A percentile compares a stretch with the other conserved stretches of the same genome.
phyloP scores from a whole-genome alignment of 2,888 invertebrate species.

The Adela reaumurella region DNA sequence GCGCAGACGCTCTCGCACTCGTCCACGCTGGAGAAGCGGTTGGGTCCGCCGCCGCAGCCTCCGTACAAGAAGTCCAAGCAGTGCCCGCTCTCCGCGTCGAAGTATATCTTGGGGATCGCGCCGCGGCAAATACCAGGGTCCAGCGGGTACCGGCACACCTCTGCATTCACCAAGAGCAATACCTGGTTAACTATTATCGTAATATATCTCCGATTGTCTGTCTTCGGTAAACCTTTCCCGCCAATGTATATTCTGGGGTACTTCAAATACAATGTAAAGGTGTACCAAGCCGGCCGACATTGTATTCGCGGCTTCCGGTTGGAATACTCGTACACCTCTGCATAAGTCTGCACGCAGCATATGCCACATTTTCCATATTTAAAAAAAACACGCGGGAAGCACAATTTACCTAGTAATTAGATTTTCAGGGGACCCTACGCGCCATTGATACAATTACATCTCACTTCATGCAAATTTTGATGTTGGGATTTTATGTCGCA shows the following conservation, averaged over 20 bases:
- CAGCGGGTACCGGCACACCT: constrained; percentile 65
- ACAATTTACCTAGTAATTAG: too few relatives aligned
- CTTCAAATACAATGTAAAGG: not conserved
- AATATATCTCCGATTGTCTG: not conserved
- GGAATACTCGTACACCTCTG: too few relatives aligned
- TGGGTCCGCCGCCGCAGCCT: constrained; percentile 82
- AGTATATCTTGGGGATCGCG: constrained; percentile 66
- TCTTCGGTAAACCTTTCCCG: too few relatives aligned
- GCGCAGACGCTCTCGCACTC: constrained; percentile 73
- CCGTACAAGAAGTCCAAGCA: constrained; percentile 75
- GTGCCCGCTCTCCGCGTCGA: constrained; percentile 52
- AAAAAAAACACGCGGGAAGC: too few relatives aligned
- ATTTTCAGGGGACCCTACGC: too few relatives aligned
- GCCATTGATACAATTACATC: too few relatives aligned
- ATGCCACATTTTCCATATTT: too few relatives aligned
- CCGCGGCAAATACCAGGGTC: constrained; percentile 71
- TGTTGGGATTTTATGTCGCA: too few relatives aligned
- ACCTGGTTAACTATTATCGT: not conserved
- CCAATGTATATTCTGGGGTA: not conserved
- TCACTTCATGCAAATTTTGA: too few relatives aligned
- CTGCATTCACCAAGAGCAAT: constrained; percentile 28
- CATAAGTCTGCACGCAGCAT: too few relatives aligned
- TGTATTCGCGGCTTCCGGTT: too few relatives aligned
- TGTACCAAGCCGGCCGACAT: too few relatives aligned
- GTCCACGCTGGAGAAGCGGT: constrained; percentile 70